Evolutionary conservation across 2,113 vertebrate genomes (phyloP).

Genomic region (Carlito syrichta): DNA sequence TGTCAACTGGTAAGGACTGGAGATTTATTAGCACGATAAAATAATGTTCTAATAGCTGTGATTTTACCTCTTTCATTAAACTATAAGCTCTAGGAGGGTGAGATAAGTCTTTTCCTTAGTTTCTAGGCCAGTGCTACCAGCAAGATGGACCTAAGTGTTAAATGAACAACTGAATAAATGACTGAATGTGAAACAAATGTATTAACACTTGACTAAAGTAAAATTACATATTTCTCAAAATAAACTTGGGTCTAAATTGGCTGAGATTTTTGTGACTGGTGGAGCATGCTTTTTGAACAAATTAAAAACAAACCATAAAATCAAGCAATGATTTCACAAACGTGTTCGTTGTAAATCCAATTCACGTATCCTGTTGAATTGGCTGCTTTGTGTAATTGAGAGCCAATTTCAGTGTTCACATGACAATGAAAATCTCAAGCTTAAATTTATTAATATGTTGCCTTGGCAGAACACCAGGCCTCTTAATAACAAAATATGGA

Average conservation of each 20-base stretch:
- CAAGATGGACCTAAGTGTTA: not conserved
- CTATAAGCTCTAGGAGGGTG: not conserved
- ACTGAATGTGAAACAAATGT: conserved; percentile 5
- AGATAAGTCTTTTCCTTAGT: not conserved
- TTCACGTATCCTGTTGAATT: conserved; percentile 43
- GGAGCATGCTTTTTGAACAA: conserved; percentile 41
- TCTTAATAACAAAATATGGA: conserved; percentile 60
- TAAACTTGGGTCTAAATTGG: conserved; percentile 44
- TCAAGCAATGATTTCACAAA: conserved; percentile 52
- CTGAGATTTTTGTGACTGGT: conserved; percentile 16
- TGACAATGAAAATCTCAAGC: conserved; percentile 70
- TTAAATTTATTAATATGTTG: conserved; percentile 71
- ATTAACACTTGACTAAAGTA: not conserved
- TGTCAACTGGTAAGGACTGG: not conserved
- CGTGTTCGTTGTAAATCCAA: conserved; percentile 46
- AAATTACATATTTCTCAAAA: conserved; percentile 46
- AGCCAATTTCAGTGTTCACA: conserved; percentile 65
- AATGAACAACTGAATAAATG: not conserved
- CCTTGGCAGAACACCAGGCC: conserved; percentile 64
- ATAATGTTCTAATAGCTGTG: not conserved
- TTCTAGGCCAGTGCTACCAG: not conserved
- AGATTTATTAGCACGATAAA: not conserved
- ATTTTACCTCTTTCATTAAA: not conserved
- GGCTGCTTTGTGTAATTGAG: conserved; percentile 57
- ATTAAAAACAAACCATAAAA: conserved; percentile 56